Evolutionary conservation across 2,113 vertebrate species (phyloP).

Genomic region (Egretta garzetta): DNA sequence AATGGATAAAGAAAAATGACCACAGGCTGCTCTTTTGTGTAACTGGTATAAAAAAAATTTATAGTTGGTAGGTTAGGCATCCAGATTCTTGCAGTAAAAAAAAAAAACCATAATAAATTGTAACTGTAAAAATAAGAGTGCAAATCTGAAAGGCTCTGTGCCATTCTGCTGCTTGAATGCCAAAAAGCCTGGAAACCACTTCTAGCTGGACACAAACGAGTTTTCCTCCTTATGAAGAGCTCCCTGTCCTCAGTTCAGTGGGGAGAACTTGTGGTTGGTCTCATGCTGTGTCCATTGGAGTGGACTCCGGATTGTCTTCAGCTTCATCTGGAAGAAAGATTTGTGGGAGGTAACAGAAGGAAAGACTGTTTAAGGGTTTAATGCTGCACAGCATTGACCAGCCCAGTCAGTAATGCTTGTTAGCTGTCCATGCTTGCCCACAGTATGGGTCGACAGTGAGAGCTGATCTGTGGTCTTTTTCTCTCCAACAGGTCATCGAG

Average conservation of each 20-base stretch:
- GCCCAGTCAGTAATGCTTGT: not conserved
- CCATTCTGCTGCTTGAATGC: not conserved
- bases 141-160: not conserved
- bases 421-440: not conserved
- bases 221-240: not conserved
- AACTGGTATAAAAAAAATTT: not conserved
- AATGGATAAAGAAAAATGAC: not conserved
- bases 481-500: conserved; percentile 85
- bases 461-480: not conserved
- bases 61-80: not conserved
- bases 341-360: not conserved
- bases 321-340: not conserved
- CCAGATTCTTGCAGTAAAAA: not conserved
- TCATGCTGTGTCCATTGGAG: not conserved
- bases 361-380: not conserved
- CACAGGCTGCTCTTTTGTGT: not conserved
- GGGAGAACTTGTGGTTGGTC: not conserved
- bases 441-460: not conserved
- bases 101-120: not conserved
- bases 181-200: not conserved
- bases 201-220: not conserved
- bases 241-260: not conserved
- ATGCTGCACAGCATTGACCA: not conserved
- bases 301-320: not conserved
- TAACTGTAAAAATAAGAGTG: not conserved